Percentiles rank a stretch among this genome's conserved stretches.
phyloP scores from a whole-genome alignment of 1,140 invertebrate species.

The Listronotus bonariensis region DNA sequence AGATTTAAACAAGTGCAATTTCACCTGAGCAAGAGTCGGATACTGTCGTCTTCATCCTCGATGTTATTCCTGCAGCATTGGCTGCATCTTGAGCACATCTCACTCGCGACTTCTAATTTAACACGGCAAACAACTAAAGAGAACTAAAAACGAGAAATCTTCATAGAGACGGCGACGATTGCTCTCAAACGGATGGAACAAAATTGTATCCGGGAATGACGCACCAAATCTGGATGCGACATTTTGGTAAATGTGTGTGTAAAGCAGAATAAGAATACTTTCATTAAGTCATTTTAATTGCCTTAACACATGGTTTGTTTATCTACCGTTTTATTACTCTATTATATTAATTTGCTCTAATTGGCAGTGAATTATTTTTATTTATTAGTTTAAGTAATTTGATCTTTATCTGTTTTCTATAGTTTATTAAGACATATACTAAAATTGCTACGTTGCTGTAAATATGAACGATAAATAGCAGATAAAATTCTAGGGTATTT shows the following conservation, averaged over 20 bases:
- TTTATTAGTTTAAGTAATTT: too few species aligned
- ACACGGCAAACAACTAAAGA: conserved; percentile 16
- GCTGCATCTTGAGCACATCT: conserved; percentile 54
- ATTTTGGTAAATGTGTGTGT: neutral
- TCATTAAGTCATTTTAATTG: neutral
- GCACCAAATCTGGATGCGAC: conserved; percentile 15
- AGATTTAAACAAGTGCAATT: neutral
- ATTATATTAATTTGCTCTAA: too few species aligned
- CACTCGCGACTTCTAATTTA: conserved; percentile 24
- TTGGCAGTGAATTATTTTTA: too few species aligned
- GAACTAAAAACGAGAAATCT: conserved; percentile 27
- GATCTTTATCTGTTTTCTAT: too few species aligned
- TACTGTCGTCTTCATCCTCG: conserved; percentile 46
- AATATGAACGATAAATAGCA: too few species aligned
- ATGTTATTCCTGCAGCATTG: conserved; percentile 50
- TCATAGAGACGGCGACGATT: neutral
- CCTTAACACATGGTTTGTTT: conserved; percentile 2
- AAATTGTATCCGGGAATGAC: conserved; percentile 15
- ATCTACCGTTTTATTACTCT: too few species aligned
- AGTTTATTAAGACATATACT: too few species aligned
- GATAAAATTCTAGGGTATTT: too few species aligned
- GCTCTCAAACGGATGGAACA: conserved; percentile 1
- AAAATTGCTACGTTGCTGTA: too few species aligned
- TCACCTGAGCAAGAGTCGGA: conserved; percentile 49
- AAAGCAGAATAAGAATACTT: neutral